Conservation (phyloP, 2,113 vertebrate genomes). For the Albula goreensis region DNA sequence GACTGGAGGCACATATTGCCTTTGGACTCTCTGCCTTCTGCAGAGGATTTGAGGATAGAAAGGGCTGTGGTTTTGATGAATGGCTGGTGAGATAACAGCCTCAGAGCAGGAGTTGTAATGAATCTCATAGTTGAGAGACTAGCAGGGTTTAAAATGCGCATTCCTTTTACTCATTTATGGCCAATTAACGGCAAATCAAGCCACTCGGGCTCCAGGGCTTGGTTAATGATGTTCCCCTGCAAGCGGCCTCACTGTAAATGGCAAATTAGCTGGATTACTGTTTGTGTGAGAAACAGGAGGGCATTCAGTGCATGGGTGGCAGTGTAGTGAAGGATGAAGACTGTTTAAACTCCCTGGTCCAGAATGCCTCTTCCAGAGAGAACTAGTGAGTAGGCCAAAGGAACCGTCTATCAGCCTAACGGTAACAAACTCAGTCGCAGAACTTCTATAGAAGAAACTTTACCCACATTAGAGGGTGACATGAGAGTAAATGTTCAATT, state of each 20-base stretch:
- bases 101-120: neutral
- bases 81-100: neutral
- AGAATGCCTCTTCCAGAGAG: neutral
- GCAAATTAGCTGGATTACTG: neutral
- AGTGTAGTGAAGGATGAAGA: neutral
- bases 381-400: neutral
- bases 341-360: neutral
- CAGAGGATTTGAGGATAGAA: neutral
- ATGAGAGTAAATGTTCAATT: too few species aligned
- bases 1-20: neutral
- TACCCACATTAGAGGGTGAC: too few species aligned
- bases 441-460: neutral
- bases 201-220: neutral
- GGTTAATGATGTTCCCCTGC: constrained; percentile 4
- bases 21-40: neutral
- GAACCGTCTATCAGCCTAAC: neutral
- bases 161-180: neutral
- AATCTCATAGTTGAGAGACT: neutral
- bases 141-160: neutral
- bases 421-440: neutral
- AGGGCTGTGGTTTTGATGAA: neutral
- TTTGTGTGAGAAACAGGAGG: constrained; percentile 10
- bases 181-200: neutral
- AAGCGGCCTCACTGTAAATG: neutral
- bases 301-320: neutral